Conservation (phyloP, 2,113 vertebrate species). For the Neomonachus schauinslandi region DNA sequence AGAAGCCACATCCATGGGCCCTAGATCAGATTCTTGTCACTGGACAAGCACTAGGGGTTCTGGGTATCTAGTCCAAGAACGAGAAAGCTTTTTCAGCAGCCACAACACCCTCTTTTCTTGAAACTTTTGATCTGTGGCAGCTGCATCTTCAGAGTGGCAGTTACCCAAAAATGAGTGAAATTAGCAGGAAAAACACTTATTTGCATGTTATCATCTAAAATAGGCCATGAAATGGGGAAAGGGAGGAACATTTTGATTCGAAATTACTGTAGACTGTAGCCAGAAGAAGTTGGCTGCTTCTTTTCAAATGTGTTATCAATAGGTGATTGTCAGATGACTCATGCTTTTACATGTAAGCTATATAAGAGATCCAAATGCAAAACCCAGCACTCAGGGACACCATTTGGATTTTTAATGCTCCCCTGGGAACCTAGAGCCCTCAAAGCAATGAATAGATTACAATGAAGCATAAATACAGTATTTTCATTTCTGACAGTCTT, state of each 20-base stretch:
- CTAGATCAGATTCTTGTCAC: not conserved
- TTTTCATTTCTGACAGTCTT: conserved; percentile 70
- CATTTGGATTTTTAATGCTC: conserved; percentile 43
- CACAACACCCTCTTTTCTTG: not conserved
- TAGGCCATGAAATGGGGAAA: not conserved
- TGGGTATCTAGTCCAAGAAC: not conserved
- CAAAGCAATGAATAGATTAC: conserved; percentile 64
- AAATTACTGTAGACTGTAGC: conserved; percentile 51
- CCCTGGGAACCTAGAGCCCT: conserved; percentile 27
- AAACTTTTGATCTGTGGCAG: conserved; percentile 53
- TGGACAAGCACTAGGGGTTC: not conserved
- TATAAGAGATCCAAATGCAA: conserved; percentile 58
- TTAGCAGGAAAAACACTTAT: conserved; percentile 66
- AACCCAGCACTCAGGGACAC: conserved; percentile 28
- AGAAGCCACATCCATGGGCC: not conserved
- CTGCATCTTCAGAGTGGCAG: conserved; percentile 61
- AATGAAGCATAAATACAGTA: conserved; percentile 34
- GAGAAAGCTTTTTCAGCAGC: not conserved
- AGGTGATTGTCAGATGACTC: conserved; percentile 42
- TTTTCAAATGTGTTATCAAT: conserved; percentile 47
- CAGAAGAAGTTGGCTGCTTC: conserved; percentile 45
- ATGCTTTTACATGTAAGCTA: not conserved
- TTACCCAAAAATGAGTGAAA: conserved; percentile 66
- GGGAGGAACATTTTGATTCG: conserved; percentile 24
- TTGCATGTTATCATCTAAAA: conserved; percentile 64